Evolutionary conservation across 2,113 vertebrate species (phyloP), one percentile per base, ranked within the genome.

Genomic region (Hippocampus barbouri): DNA sequence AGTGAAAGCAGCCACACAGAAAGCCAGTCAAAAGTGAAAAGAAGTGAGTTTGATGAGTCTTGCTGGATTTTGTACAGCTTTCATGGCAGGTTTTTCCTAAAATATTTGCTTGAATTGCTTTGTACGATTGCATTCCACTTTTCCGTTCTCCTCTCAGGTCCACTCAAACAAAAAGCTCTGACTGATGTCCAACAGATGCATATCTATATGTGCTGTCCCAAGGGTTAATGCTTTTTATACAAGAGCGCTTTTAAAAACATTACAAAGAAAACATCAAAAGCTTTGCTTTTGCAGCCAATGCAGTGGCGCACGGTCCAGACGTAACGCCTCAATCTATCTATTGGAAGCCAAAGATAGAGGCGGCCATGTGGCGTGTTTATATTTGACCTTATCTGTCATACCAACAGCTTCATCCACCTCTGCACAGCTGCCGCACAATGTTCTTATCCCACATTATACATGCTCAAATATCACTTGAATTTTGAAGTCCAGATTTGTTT

Each of bases 331-430:
- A 49, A 65, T 4, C 14, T 45, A 61, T 70, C 8, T 25, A 70
- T 61, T 59, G 12, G 43, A 68, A 47, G 51, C 57, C 20, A 68
- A 66, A 53, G 61, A 74, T 14, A 25, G 60, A 73, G 6, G 57
- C 34, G 21, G 64, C 34, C 65, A 38, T 76, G 66, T 64, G 65
- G 27, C 66, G 27, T 75, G 61, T 66, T 87, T 77, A 70, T 63
- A 47, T 83, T 74, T 79, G 69, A 75, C 68, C 67, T 73, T 70
- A 79, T 88, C 84, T 65, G 71, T 65, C 21, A 71, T 66, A 57
- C 69, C 72, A 71, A 83, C 57, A 45, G 82, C 76, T 84, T 80
- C 65, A 85, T 83, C 80, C 72, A 77, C 77, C 70, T 60, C 54
- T 67, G 78, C 62, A 53, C 73, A 87, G 83, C 85, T 88, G 87